Base-by-base conservation (phyloP, 2,888 invertebrate genomes). In the Campopleginae sp. region DNA sequence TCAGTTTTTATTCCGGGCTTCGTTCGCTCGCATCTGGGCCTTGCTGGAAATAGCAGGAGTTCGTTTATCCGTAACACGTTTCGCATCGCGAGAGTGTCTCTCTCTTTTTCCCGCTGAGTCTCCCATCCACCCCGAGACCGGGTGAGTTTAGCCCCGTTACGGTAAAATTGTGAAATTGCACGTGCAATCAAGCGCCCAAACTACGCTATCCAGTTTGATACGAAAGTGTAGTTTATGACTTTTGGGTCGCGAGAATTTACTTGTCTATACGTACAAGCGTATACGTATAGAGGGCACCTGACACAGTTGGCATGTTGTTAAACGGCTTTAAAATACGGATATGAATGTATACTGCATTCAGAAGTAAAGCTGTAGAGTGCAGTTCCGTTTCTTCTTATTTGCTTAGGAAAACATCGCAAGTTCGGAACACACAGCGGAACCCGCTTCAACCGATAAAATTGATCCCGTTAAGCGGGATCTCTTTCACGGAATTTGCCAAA, bases 61-160 rank as follows among this genome's bases (percentile, higher is more conserved):
- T 85, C 85, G 85, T 81, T 85, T 85, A 82, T 85, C 85, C 85
- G 85, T 85, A 82, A 85, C 85, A 82, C 75, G 82, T 82, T 85
- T 82, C 85, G 71, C 85, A 85, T 85, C 76, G 77, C 72, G 80
- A 27, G 61, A 76, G 14, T 66, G 19, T 74, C 61, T 42, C 54
- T 68, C 63, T n/a, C 77, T 65, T 42, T 12, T 31, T 42, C 75
- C 33, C 19, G 3, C 42, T 42, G 27, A 33, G 46, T 63, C 44
- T 61, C 63, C 27, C 77, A 65, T 46, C 33, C 51, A 51, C 42
- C 27, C 68, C 31, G 33, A 65, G 14, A 68, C 27, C 63, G 70
- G 23, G 71, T 46, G 31, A 71, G 70, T 77, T 77, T 65, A 70
- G 78, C 74, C 66, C 78, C 61, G 72, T 74, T 75, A 75, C 58